phyloP scores from a whole-genome alignment of 2,797 vertebrate genomes.

The Setipinna tenuifilis region DNA sequence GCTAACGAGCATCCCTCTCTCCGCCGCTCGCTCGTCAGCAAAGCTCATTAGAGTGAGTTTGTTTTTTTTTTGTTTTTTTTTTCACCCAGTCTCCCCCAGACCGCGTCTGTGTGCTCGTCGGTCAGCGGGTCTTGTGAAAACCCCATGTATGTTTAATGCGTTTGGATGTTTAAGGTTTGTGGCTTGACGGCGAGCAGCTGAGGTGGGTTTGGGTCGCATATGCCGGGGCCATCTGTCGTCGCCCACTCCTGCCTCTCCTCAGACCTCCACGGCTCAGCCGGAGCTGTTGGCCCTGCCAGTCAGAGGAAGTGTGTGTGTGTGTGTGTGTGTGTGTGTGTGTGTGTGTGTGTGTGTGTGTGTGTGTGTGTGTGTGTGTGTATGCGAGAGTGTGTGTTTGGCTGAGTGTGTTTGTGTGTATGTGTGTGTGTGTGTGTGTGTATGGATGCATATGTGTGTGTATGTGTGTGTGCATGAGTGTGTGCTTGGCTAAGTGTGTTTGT shows the following conservation, averaged over 20 bases:
- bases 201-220: conserved; percentile 32
- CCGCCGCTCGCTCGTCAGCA: neutral
- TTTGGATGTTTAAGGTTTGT: conserved; percentile 1
- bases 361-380: neutral
- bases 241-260: conserved; percentile 39
- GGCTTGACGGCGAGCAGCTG: conserved; percentile 4
- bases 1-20: too few relatives aligned
- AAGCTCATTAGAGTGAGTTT: neutral
- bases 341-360: neutral
- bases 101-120: neutral
- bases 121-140: neutral
- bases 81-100: neutral
- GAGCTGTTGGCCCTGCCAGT: conserved; percentile 57
- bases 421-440: conserved; percentile 18
- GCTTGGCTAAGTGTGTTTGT: neutral
- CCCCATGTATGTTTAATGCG: conserved; percentile 23
- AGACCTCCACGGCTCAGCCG: conserved; percentile 47
- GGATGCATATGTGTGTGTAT: neutral
- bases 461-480: neutral
- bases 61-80: neutral
- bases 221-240: conserved; percentile 54
- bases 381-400: neutral
- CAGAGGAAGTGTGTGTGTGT: conserved; percentile 55
- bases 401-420: neutral
- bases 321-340: conserved; percentile 25